Percentiles rank a stretch among this genome's conserved stretches.
phyloP scores from a whole-genome alignment of 2,113 vertebrate species.

The Pseudolaguvia tuberculata region DNA sequence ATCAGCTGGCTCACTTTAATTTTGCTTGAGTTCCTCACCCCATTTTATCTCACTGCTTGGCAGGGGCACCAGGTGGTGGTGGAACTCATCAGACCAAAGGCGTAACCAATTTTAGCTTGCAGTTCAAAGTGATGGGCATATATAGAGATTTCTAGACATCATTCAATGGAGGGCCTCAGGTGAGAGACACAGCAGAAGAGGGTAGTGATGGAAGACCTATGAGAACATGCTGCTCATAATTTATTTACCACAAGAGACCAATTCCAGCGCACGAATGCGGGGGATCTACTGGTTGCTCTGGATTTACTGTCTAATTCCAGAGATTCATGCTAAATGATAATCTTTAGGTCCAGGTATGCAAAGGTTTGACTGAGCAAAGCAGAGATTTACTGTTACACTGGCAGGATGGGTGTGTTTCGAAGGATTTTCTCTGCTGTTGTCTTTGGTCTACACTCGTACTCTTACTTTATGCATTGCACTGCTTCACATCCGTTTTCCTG shows the following conservation, averaged over 20 bases:
- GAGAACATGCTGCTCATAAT: constrained; percentile 26
- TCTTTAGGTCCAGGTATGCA: background rate
- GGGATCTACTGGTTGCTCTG: background rate
- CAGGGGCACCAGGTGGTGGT: constrained; percentile 42
- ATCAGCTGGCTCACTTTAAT: background rate
- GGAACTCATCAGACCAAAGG: constrained; percentile 31
- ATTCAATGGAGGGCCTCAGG: constrained; percentile 8
- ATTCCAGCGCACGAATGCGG: background rate
- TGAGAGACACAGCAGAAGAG: background rate
- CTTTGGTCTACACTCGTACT: background rate
- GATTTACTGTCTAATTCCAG: constrained; percentile 32
- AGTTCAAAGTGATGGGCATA: constrained; percentile 27
- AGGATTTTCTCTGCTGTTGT: background rate
- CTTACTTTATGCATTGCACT: background rate
- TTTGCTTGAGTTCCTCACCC: background rate
- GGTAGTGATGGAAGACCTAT: constrained; percentile 3
- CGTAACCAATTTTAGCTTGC: constrained; percentile 14
- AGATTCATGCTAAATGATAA: background rate
- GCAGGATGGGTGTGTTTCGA: background rate
- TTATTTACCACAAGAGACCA: constrained; percentile 29
- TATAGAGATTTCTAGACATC: constrained; percentile 11
- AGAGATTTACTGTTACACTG: background rate
- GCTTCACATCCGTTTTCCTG: constrained; percentile 14
- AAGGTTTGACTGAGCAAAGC: background rate
- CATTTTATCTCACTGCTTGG: background rate